A percentile compares a stretch with the other conserved stretches of the same genome.
Conservation (phyloP, 2,888 invertebrate genomes). For the Mimachlamys varia region DNA sequence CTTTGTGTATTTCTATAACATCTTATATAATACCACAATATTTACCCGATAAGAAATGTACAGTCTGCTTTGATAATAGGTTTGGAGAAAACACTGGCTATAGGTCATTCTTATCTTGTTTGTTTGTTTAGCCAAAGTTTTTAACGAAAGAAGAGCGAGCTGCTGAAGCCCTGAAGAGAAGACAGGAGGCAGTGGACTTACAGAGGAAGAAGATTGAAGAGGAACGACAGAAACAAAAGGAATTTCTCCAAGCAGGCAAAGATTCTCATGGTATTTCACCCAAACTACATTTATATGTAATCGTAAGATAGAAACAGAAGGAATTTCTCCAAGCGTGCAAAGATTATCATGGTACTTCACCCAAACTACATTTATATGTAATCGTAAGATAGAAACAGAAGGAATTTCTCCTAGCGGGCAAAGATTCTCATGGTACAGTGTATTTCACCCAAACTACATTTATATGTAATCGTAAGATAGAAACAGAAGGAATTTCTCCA, state of each 20-base stretch:
- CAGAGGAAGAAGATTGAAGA: conserved; percentile 89
- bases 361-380: too few relatives aligned
- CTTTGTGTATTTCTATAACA: too few relatives aligned
- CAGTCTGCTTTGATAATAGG: too few relatives aligned
- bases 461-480: too few relatives aligned
- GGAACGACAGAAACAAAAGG: conserved; percentile 86
- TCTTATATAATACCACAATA: too few relatives aligned
- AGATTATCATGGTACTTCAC: conserved; percentile 71
- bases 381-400: too few relatives aligned
- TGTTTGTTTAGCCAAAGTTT: conserved; percentile 90
- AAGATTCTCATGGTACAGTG: conserved; percentile 73
- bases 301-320: too few relatives aligned
- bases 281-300: too few relatives aligned
- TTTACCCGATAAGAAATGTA: too few relatives aligned
- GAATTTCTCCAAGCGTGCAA: conserved; percentile 80
- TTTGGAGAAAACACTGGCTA: too few relatives aligned
- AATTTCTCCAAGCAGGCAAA: conserved; percentile 82
- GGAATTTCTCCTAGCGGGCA: conserved; percentile 81
- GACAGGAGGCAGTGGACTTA: conserved; percentile 93
- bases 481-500: conserved; percentile 83
- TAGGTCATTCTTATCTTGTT: background rate
- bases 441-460: too few relatives aligned
- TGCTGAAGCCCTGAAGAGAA: conserved; percentile 92
- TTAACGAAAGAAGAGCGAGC: conserved; percentile 97
- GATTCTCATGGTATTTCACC: conserved; percentile 68